These are phyloP conservation scores for Paramacrobiotus metropolitanus DNA, from an alignment of 1,140 invertebrate species.

Conservation along the genomic window DNA sequence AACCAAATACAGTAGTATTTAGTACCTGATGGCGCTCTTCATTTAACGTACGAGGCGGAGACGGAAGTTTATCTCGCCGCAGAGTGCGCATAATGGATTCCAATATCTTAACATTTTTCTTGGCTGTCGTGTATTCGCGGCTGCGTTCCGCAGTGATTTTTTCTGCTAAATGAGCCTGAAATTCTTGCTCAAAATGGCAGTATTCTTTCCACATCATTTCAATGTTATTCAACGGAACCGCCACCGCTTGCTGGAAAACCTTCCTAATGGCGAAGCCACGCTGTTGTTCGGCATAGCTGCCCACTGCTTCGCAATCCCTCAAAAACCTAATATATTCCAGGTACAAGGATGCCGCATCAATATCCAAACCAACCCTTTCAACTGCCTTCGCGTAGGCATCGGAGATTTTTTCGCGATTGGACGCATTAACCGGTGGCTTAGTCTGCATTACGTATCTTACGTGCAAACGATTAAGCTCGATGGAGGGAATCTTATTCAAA, in stretches of 20 bases:
- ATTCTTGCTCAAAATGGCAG: constrained; percentile 57
- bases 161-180: constrained; percentile 88
- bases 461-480: background rate
- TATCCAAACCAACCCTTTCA: constrained; percentile 95
- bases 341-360: constrained; percentile 84
- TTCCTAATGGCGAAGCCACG: constrained; percentile 57
- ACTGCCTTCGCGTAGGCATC: constrained; percentile 97
- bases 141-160: constrained; percentile 72
- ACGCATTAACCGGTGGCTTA: background rate
- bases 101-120: constrained; percentile 63
- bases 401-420: constrained; percentile 73
- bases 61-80: background rate
- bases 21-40: constrained; percentile 3
- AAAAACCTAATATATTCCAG: constrained; percentile 92
- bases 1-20: too few species aligned
- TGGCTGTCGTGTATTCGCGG: constrained; percentile 89
- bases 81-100: constrained; percentile 2
- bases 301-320: constrained; percentile 81
- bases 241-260: constrained; percentile 77
- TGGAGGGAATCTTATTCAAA: background rate
- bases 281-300: constrained; percentile 97
- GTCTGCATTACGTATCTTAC: background rate
- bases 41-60: background rate
- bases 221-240: constrained; percentile 92
- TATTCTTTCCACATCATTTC: constrained; percentile 97